A percentile compares a stretch with the other conserved stretches of the same genome.
phyloP scores from a whole-genome alignment of 2,888 invertebrate genomes.

The Polyommatus icarus region DNA sequence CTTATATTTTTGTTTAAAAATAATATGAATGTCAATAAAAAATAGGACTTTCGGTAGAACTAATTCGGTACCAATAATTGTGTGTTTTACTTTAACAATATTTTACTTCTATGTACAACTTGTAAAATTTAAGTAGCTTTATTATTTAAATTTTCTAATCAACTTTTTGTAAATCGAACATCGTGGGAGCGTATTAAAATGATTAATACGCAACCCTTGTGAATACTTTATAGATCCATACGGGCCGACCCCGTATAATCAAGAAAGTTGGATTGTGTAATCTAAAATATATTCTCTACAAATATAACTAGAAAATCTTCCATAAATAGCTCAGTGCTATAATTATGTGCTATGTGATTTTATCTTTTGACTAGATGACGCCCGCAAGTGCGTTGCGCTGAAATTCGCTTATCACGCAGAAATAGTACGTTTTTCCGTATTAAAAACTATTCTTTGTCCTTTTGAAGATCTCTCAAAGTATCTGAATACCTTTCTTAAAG shows the following conservation, averaged over 20 bases:
- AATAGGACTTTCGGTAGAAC: too few relatives aligned
- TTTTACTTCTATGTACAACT: constrained; percentile 3
- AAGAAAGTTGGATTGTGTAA: background rate
- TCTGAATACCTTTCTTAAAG: too few relatives aligned
- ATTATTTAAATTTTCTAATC: background rate
- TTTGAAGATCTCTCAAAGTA: too few relatives aligned
- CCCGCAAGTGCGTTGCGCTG: background rate
- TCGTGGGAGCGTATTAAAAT: background rate
- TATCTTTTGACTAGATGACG: background rate
- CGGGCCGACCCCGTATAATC: background rate
- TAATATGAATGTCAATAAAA: too few relatives aligned
- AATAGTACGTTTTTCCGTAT: too few relatives aligned
- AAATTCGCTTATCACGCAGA: too few relatives aligned
- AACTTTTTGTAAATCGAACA: constrained; percentile 7
- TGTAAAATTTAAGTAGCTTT: background rate
- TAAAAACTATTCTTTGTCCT: too few relatives aligned
- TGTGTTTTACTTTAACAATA: background rate
- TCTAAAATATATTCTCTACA: background rate
- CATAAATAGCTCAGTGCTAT: background rate
- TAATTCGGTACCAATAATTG: too few relatives aligned
- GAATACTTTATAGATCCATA: background rate
- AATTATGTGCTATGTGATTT: background rate
- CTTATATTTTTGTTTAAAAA: too few relatives aligned
- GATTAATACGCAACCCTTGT: constrained; percentile 11
- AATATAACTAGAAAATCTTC: background rate